Evolutionary conservation across 2,888 invertebrate genomes (phyloP).

Genomic region (Drosophila mayaguana): DNA sequence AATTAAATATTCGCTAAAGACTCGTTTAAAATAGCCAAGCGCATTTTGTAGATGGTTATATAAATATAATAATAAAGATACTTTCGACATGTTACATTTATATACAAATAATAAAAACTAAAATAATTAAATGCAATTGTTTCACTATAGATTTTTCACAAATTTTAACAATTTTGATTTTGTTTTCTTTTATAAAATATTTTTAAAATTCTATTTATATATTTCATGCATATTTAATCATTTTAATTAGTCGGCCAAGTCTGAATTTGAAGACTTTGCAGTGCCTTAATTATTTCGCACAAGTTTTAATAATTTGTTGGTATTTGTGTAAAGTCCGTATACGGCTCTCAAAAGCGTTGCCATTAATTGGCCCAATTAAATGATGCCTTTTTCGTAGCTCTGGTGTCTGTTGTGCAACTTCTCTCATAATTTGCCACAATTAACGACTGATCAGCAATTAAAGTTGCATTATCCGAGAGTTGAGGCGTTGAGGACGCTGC

Average conservation of each 20-base stretch:
- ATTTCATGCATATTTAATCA: too few species aligned
- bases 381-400: slow-evolving; percentile 46
- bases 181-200: too few species aligned
- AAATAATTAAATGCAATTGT: too few species aligned
- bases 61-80: too few species aligned
- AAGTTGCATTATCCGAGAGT: slow-evolving; percentile 70
- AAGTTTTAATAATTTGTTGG: background rate
- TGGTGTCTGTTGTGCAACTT: slow-evolving; percentile 59
- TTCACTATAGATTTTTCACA: too few species aligned
- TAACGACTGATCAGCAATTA: slow-evolving; percentile 79
- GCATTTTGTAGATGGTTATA: too few species aligned
- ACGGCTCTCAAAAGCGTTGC: slow-evolving; percentile 66
- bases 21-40: too few species aligned
- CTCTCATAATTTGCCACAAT: slow-evolving; percentile 75
- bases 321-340: slow-evolving; percentile 21
- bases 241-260: background rate
- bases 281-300: background rate
- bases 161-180: too few species aligned
- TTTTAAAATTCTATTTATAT: too few species aligned
- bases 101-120: too few species aligned
- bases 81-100: too few species aligned
- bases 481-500: slow-evolving; percentile 7
- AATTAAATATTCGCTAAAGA: background rate
- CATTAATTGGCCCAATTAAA: slow-evolving; percentile 71
- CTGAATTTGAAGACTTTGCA: background rate